A percentile compares a stretch with the other conserved stretches of the same genome.
Evolutionary conservation across 2,888 invertebrate species (phyloP).

Genomic region (Dendrolimus pini): DNA sequence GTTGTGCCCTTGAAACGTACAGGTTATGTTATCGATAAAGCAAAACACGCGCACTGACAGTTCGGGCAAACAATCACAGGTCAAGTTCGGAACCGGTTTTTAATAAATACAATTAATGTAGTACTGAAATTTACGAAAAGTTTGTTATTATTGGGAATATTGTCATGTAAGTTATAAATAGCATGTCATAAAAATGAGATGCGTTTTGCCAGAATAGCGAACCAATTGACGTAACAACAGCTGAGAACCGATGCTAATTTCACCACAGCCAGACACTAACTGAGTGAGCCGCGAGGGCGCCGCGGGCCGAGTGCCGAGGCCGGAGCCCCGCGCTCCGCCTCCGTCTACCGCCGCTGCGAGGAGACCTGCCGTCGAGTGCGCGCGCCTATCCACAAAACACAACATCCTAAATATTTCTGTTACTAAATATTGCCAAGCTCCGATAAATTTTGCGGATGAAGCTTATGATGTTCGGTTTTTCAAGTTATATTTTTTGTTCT

Average conservation of each 20-base stretch:
- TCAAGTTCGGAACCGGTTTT: conserved; percentile 58
- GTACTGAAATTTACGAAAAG: background rate
- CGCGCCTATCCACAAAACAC: conserved; percentile 53
- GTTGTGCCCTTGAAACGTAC: conserved; percentile 70
- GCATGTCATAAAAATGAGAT: conserved; percentile 36
- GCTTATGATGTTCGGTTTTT: background rate
- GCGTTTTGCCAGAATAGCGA: conserved; percentile 43
- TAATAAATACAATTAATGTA: conserved; percentile 24
- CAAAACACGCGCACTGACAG: conserved; percentile 75
- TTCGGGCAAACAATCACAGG: conserved; percentile 68
- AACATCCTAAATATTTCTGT: conserved; percentile 14
- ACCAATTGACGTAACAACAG: conserved; percentile 37
- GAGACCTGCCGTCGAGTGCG: conserved; percentile 42
- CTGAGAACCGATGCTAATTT: conserved; percentile 36
- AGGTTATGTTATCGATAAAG: conserved; percentile 75
- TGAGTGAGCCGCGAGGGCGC: conserved; percentile 59
- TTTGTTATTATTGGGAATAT: background rate
- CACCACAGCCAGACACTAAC: conserved; percentile 53
- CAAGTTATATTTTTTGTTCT: conserved; percentile 1
- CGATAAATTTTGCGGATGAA: background rate
- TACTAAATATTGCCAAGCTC: background rate
- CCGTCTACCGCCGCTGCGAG: conserved; percentile 32
- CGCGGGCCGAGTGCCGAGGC: conserved; percentile 42
- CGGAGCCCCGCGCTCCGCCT: conserved; percentile 52
- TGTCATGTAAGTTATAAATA: conserved; percentile 3